These are phyloP conservation scores for Pimephales promelas DNA, from an alignment of 2,113 vertebrate genomes.

Conservation along the genomic window DNA sequence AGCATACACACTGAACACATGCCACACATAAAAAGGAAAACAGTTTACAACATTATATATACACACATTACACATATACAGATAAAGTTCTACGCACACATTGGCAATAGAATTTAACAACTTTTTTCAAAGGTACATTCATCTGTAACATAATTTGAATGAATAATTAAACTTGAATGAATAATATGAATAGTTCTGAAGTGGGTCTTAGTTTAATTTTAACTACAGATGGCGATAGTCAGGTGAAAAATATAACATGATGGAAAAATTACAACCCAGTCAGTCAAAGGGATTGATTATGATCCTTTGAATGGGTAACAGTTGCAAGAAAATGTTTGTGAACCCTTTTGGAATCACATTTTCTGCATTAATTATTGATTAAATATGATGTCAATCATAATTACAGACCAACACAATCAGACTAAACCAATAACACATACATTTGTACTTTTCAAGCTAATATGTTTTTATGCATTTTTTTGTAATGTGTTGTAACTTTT, in stretches of 20 bases:
- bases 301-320: neutral
- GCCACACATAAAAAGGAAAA: too few species aligned
- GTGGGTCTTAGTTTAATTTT: neutral
- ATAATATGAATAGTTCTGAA: too few species aligned
- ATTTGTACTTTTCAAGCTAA: slow-evolving; percentile 9
- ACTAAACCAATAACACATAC: neutral
- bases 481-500: slow-evolving; percentile 4
- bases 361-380: neutral
- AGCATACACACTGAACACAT: neutral
- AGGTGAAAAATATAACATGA: neutral
- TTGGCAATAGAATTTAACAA: too few species aligned
- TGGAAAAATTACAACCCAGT: neutral
- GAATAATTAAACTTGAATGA: too few species aligned
- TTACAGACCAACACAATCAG: neutral
- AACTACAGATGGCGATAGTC: neutral
- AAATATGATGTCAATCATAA: neutral
- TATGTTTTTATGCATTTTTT: neutral
- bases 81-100: too few species aligned
- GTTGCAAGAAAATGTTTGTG: neutral
- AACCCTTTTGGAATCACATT: neutral
- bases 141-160: too few species aligned
- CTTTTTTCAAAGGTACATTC: too few species aligned
- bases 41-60: too few species aligned
- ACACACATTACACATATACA: too few species aligned
- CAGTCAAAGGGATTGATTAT: neutral